Evolutionary conservation across 2,888 invertebrate genomes (phyloP), one percentile per base, ranked within the genome.

Genomic region (Melipona bicolor): DNA sequence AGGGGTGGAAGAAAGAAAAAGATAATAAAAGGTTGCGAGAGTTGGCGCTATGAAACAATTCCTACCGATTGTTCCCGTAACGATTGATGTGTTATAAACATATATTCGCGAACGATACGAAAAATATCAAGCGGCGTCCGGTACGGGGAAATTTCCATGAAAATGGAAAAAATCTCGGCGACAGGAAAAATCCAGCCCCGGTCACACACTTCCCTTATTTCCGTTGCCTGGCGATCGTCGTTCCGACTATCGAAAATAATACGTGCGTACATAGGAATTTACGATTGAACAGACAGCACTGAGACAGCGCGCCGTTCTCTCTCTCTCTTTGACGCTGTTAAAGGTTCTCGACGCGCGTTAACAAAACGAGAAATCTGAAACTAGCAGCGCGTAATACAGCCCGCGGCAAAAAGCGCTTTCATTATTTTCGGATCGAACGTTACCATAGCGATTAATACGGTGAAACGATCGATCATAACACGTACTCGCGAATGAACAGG

Each of bases 21-120:
- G 27, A 11, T 43, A 43, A 43, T 43, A 43, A 50, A 19, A 27
- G 36, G 24, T 52, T 5, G 50, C 21, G 24, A 62, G 24, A 71
- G 43, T 24, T 52, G 4, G 17, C 64, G 15, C 5, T 13, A 27
- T 49, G 65, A 24, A 72, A 72, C 49, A 64, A 61, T 71, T 17
- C 9, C 27, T 27, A 32, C 2, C 54, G 21, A 43, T 43, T 9
- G 43, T 43, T 43, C 43, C 43, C 43, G 43, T 43, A 11, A 9
- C 43, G 43, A 67, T 64, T 50, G 64, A 32, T 43, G 72, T 52
- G 72, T 52, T 75, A 75, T 79, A 62, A 68, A 75, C 27, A 17
- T 68, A n/a, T 17, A 21, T n/a, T 59, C 19, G 27, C n/a, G 27
- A 27, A 19, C 11, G 21, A 4, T 15, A 2, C 9, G 27, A 27